phyloP scores from a whole-genome alignment of 1,140 invertebrate genomes.

The Chelonus insularis region DNA sequence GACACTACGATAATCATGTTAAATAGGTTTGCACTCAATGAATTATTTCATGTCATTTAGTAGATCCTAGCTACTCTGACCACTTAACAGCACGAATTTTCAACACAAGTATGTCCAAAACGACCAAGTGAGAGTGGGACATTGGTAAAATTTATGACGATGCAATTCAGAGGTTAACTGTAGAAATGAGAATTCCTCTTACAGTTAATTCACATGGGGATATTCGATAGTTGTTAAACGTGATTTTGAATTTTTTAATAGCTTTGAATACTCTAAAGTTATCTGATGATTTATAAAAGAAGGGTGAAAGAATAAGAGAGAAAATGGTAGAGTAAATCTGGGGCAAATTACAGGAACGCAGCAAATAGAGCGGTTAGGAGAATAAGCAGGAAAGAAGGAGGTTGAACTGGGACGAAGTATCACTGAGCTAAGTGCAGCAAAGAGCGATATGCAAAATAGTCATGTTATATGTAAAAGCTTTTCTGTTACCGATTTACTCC shows the following conservation, averaged over 20 bases:
- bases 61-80: neutral
- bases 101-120: neutral
- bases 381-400: neutral
- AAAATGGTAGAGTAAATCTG: neutral
- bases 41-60: slow-evolving; percentile 1
- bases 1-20: neutral
- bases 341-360: slow-evolving; percentile 1
- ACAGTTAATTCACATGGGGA: too few species aligned
- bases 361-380: slow-evolving; percentile 19
- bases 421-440: neutral
- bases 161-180: neutral
- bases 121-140: neutral
- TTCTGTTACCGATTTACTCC: slow-evolving; percentile 45
- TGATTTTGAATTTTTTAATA: too few species aligned
- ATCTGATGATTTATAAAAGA: neutral
- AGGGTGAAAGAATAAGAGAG: neutral
- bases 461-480: slow-evolving; percentile 44
- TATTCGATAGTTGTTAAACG: too few species aligned
- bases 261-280: too few species aligned
- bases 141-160: neutral
- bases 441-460: slow-evolving; percentile 45
- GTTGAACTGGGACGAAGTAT: slow-evolving; percentile 1
- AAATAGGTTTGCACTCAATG: neutral
- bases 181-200: neutral
- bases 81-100: neutral